Evolutionary conservation across 2,888 invertebrate genomes (phyloP), one percentile per base, ranked within the genome.

Genomic region (Cheilosia urbana): DNA sequence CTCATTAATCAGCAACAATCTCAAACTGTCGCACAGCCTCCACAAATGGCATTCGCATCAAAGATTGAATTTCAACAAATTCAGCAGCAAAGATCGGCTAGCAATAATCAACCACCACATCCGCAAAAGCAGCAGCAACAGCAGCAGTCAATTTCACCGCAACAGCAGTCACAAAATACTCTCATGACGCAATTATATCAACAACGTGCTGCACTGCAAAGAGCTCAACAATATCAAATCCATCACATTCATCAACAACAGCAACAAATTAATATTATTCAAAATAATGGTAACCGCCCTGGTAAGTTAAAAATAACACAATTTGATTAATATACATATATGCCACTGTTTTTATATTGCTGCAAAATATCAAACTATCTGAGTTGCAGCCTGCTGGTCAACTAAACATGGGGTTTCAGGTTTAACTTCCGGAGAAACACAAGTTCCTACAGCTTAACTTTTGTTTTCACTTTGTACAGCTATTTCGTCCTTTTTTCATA

Each of bases 171-270:
- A 21, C 89, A 88, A 71, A 83, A 79, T 24, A 90, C 89, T 17
- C 88, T 88, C 63, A 88, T 89, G 63, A 87, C 88, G 0, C 90
- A 90, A 79, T 82, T 89, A 62, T 90, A 90, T 55, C 89, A 90
- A 34, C 90, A 91, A 55, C 80, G 85, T 15, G 85, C 71, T 34
- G 85, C 85, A 47, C 34, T 80, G 40, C 85, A 85, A 37, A 58
- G 85, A 4, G 88, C 89, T 49, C 90, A 91, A 37, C 91, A 92
- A 79, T 91, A 92, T 79, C 93, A 92, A 87, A 88, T 89, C 37
- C 89, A 89, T 66, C 90, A 90, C 57, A 51, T 78, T 34, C 88
- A 90, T 89, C 88, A 88, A 42, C 88, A 87, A 30, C 89, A 90
- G 60, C 89, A 89, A 63, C 88, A 80, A 60, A 66, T 81, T 11